These are phyloP conservation scores for Antechinus flavipes DNA, from an alignment of 2,113 vertebrate species.

Conservation along the genomic window DNA sequence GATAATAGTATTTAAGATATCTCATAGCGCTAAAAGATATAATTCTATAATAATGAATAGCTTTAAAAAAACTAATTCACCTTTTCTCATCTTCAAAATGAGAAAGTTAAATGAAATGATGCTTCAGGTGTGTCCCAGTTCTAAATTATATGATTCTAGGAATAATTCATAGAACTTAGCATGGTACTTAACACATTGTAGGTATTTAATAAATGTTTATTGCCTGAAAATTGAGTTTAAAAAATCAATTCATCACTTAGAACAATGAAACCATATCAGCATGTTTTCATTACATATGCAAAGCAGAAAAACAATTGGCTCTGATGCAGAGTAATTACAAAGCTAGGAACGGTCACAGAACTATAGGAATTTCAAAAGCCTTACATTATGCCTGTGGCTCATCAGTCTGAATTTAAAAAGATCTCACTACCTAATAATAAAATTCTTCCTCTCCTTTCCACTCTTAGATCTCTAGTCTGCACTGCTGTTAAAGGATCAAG, in stretches of 20 bases:
- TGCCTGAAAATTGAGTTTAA: not conserved
- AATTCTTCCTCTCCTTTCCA: not conserved
- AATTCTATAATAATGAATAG: not conserved
- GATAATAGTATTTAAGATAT: not conserved
- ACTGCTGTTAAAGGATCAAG: conserved; percentile 34
- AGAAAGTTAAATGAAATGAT: not conserved
- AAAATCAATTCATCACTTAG: conserved; percentile 47
- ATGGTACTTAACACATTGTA: not conserved
- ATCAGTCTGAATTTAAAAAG: conserved; percentile 58
- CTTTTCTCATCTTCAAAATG: not conserved
- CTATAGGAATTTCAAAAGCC: not conserved
- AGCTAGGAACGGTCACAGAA: conserved; percentile 57
- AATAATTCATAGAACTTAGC: not conserved
- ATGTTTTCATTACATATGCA: conserved; percentile 39
- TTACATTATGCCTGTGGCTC: conserved; percentile 11
- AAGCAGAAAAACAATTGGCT: conserved; percentile 47
- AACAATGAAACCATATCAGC: conserved; percentile 65
- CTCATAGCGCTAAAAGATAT: not conserved
- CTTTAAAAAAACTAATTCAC: not conserved
- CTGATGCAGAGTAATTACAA: conserved; percentile 37
- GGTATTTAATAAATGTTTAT: not conserved
- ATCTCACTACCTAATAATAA: not conserved
- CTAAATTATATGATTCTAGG: not conserved
- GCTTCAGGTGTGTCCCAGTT: not conserved
- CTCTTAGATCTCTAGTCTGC: not conserved